These are phyloP conservation scores for Stictocephala bisonia DNA, from an alignment of 2,888 invertebrate genomes.

Conservation along the genomic window DNA sequence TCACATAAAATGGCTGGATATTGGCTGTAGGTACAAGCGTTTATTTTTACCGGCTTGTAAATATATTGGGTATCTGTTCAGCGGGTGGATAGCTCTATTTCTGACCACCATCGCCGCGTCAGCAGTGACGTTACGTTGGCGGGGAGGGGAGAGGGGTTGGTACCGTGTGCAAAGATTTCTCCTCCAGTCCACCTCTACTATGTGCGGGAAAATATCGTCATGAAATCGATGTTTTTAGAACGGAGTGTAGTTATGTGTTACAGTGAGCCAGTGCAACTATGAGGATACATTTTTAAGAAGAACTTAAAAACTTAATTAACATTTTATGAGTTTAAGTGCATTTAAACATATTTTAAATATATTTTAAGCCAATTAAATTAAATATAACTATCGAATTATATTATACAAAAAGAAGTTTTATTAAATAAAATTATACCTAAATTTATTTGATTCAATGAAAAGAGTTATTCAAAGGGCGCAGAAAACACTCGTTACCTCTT, in stretches of 20 bases:
- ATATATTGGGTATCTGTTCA: conserved; percentile 15
- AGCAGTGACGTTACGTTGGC: conserved; percentile 1
- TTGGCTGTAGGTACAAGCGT: neutral
- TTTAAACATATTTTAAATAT: too few species aligned
- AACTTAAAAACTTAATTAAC: too few species aligned
- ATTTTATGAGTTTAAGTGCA: too few species aligned
- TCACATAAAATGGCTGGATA: conserved; percentile 11
- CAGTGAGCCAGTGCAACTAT: too few species aligned
- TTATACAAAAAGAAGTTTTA: too few species aligned
- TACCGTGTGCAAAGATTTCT: conserved; percentile 34
- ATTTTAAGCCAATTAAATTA: too few species aligned
- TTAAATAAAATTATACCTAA: too few species aligned
- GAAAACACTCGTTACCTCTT: too few species aligned
- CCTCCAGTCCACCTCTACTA: conserved; percentile 3
- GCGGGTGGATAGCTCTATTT: neutral
- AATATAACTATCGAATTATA: too few species aligned
- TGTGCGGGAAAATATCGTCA: neutral
- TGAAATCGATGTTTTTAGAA: conserved; percentile 17
- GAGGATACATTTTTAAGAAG: too few species aligned
- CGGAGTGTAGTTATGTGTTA: conserved; percentile 36
- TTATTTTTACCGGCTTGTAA: conserved; percentile 31
- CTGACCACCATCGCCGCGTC: neutral
- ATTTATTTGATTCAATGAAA: too few species aligned
- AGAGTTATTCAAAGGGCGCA: too few species aligned
- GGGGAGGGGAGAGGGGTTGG: neutral